Evolutionary conservation across 30 jellyfish, hydroid and myxozoan species (phyloP).

Genomic region (Hydra vulgaris): DNA sequence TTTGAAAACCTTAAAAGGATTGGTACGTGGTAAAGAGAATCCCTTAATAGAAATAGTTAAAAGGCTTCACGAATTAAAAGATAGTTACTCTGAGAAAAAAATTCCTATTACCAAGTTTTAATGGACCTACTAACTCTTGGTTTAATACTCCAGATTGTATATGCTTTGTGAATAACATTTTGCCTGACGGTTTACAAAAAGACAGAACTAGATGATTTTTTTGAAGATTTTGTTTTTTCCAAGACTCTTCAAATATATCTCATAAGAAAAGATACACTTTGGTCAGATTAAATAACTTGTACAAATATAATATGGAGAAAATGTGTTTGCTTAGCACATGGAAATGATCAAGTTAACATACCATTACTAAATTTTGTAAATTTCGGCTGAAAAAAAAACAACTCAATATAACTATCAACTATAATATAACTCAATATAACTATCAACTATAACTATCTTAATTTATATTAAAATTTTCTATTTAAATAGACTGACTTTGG

Average conservation of each 20-base stretch:
- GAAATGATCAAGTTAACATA: not conserved
- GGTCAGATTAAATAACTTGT: not conserved
- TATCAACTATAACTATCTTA: not conserved
- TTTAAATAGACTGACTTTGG: not conserved
- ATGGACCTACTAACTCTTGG: not conserved
- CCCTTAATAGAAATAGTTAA: not conserved
- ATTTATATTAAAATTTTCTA: too few relatives aligned
- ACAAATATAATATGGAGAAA: not conserved
- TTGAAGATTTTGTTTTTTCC: not conserved
- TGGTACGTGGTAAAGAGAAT: not conserved
- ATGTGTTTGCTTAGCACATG: not conserved
- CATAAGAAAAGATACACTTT: not conserved
- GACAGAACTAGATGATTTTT: not conserved
- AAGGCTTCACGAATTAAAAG: not conserved
- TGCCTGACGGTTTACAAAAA: not conserved
- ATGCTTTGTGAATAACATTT: not conserved
- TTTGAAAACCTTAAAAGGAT: not conserved
- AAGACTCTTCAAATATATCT: not conserved
- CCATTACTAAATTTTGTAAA: not conserved
- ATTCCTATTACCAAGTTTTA: not conserved
- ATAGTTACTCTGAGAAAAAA: not conserved
- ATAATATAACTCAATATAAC: too few relatives aligned
- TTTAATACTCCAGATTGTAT: not conserved
- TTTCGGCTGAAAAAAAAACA: not conserved
- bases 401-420: not conserved